Conservation (phyloP, 2,797 vertebrate species). For the Hypotaenidia philippensis region DNA sequence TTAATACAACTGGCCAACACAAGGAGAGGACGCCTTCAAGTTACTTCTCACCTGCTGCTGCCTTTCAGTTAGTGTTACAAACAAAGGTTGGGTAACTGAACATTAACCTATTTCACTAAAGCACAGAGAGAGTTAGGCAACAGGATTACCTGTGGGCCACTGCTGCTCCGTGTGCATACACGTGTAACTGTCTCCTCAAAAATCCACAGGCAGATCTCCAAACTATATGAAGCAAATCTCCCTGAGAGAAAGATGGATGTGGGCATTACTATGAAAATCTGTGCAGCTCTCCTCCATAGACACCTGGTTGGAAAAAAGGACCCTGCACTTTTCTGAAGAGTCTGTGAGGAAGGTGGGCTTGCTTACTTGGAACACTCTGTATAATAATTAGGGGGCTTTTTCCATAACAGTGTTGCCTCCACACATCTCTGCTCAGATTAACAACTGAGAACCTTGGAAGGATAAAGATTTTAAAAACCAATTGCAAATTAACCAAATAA, state of each 20-base stretch:
- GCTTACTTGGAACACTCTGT: background rate
- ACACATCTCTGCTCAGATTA: background rate
- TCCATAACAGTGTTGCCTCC: background rate
- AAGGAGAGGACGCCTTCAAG: background rate
- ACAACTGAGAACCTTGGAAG: background rate
- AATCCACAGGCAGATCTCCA: background rate
- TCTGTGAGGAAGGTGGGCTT: background rate
- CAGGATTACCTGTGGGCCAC: background rate
- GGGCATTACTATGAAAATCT: background rate
- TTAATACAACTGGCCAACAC: background rate
- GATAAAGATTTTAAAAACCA: background rate
- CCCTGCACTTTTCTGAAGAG: background rate
- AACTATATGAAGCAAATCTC: background rate
- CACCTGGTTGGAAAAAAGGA: background rate
- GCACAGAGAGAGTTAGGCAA: background rate
- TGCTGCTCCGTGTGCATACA: background rate
- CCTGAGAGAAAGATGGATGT: background rate
- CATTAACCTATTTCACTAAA: background rate
- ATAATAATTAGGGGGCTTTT: background rate
- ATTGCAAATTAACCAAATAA: background rate
- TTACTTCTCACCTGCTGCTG: slow-evolving; percentile 5
- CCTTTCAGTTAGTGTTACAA: background rate
- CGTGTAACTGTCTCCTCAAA: background rate
- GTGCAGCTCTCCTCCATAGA: background rate
- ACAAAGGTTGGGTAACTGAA: background rate